These are phyloP conservation scores for Trachythela sp. DNA, from an alignment of 64 coral and sea anemone species.

Conservation along the genomic window DNA sequence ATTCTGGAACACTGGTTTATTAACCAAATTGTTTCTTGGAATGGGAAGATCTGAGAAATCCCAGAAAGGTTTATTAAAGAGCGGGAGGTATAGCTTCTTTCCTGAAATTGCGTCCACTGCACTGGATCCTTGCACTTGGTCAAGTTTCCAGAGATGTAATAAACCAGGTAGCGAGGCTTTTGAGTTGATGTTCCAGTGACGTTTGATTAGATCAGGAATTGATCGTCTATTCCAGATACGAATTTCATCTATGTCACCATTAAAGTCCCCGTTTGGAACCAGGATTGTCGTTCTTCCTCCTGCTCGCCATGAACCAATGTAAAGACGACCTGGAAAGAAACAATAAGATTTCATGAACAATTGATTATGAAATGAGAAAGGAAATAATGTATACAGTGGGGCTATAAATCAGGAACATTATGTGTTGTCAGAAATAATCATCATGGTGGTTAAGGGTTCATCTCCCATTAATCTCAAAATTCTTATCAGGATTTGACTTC, in stretches of 20 bases:
- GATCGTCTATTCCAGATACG: constrained; percentile 73
- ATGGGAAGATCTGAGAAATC: constrained; percentile 71
- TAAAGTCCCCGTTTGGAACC: constrained; percentile 54
- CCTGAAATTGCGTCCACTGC: constrained; percentile 55
- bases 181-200: constrained; percentile 67
- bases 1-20: not conserved
- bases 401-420: too few species aligned
- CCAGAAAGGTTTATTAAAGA: constrained; percentile 74
- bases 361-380: too few species aligned
- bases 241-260: constrained; percentile 83
- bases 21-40: constrained; percentile 31
- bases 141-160: constrained; percentile 89
- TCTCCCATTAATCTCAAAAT: too few species aligned
- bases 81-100: constrained; percentile 56
- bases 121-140: constrained; percentile 64
- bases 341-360: not conserved
- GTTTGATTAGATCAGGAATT: constrained; percentile 67
- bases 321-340: not conserved
- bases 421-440: too few species aligned
- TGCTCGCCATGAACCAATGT: constrained; percentile 47
- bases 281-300: constrained; percentile 18
- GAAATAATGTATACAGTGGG: too few species aligned
- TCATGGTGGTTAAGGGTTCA: too few species aligned
- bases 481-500: too few species aligned
- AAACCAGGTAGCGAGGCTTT: constrained; percentile 49